Evolutionary conservation across 2,797 vertebrate genomes (phyloP).

Genomic region (Leuciscus waleckii): DNA sequence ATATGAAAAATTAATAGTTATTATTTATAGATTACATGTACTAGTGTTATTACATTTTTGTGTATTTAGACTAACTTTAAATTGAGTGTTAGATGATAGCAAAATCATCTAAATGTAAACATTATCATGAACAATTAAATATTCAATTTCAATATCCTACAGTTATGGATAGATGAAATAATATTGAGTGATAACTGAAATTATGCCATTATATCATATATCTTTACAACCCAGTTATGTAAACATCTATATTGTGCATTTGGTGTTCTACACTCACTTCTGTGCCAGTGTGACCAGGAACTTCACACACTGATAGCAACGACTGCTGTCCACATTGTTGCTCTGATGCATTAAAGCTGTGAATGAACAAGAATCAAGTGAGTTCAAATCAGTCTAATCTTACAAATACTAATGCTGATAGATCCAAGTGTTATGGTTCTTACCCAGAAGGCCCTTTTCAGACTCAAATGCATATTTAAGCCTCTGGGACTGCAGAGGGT

Average conservation of each 20-base stretch:
- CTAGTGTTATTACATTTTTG: too few relatives aligned
- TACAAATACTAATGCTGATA: not conserved
- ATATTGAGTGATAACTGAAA: too few relatives aligned
- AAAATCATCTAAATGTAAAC: too few relatives aligned
- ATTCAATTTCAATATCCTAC: too few relatives aligned
- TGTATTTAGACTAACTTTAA: too few relatives aligned
- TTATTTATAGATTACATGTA: too few relatives aligned
- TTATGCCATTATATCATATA: not conserved
- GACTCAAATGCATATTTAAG: conserved; percentile 98
- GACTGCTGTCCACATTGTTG: conserved; percentile 97
- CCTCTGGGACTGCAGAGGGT: conserved; percentile 91
- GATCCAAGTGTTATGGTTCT: conserved; percentile 54
- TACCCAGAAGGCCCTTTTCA: conserved; percentile 95
- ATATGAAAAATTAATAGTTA: too few relatives aligned
- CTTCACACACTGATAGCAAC: conserved; percentile 99
- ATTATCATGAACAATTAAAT: too few relatives aligned
- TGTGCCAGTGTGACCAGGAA: conserved; percentile 97
- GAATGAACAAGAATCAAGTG: conserved; percentile 42
- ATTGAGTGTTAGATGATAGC: too few relatives aligned
- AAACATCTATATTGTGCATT: not conserved
- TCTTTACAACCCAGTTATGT: not conserved
- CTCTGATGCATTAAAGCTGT: conserved; percentile 98
- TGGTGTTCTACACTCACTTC: conserved; percentile 85
- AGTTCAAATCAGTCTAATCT: conserved; percentile 10
- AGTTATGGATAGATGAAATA: too few relatives aligned